A percentile compares a stretch with the other conserved stretches of the same genome.
Evolutionary conservation across 2,888 invertebrate species (phyloP).

Genomic region (Synanthedon formicaeformis): DNA sequence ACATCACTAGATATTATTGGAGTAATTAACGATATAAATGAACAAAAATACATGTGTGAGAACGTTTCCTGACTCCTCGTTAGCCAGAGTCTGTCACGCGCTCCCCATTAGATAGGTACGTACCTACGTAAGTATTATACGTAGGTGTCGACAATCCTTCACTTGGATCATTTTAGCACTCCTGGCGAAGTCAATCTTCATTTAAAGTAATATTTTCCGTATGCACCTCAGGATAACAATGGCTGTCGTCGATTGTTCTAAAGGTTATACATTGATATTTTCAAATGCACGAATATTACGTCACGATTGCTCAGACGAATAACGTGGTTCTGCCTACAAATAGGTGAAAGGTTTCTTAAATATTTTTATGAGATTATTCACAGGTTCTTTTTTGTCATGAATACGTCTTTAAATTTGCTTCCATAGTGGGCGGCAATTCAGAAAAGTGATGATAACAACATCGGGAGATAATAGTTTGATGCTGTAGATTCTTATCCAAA

Average conservation of each 20-base stretch:
- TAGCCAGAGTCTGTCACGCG: slow-evolving; percentile 38
- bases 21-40: slow-evolving; percentile 46
- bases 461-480: no score
- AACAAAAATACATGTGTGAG: slow-evolving; percentile 24
- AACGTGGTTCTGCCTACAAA: not conserved
- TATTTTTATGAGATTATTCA: not conserved
- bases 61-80: slow-evolving; percentile 17
- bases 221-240: slow-evolving; percentile 2
- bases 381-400: no score
- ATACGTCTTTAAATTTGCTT: no score
- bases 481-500: no score
- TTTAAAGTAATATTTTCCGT: not conserved
- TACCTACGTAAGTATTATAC: slow-evolving; percentile 2
- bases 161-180: slow-evolving; percentile 4
- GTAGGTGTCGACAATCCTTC: slow-evolving; percentile 13
- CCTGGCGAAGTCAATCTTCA: not conserved
- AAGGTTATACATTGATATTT: slow-evolving; percentile 8
- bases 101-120: slow-evolving; percentile 25
- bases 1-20: slow-evolving; percentile 39
- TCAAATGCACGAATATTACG: slow-evolving; percentile 12
- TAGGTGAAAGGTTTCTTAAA: slow-evolving; percentile 13
- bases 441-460: no score
- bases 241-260: not conserved
- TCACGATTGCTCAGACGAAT: slow-evolving; percentile 2
- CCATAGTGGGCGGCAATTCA: no score